Conservation (phyloP, 1,140 invertebrate genomes). For the Euglossa dilemma region DNA sequence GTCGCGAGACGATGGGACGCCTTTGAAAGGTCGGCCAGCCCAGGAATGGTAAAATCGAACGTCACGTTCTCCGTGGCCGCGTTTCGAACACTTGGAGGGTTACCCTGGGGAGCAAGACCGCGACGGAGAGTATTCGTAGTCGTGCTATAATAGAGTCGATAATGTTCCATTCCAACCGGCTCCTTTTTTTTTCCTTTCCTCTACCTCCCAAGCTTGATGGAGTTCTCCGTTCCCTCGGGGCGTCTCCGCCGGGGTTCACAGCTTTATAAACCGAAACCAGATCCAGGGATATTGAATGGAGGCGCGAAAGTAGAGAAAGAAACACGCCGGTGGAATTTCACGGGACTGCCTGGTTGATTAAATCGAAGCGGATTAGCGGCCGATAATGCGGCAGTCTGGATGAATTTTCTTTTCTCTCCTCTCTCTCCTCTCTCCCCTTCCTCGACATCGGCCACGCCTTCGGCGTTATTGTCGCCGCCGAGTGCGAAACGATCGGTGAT, state of each 20-base stretch:
- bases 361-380: not conserved
- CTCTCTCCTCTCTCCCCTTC: not conserved
- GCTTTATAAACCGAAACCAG: conserved; percentile 6
- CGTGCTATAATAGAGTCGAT: conserved; percentile 39
- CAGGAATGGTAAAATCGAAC: conserved; percentile 8
- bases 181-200: not conserved
- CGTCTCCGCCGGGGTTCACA: too few relatives aligned
- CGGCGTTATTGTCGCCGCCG: not conserved
- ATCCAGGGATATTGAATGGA: not conserved
- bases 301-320: not conserved
- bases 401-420: not conserved
- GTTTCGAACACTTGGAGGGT: conserved; percentile 13
- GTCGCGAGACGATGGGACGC: not conserved
- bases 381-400: not conserved
- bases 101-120: not conserved
- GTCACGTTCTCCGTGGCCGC: conserved; percentile 9
- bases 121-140: not conserved
- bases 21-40: not conserved
- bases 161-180: conserved; percentile 3
- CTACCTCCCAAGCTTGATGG: not conserved
- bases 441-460: too few relatives aligned
- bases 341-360: not conserved
- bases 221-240: not conserved
- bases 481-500: not conserved
- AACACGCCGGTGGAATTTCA: not conserved